Evolutionary conservation across 1,140 invertebrate species (phyloP), one percentile per base, ranked within the genome.

Genomic region (Calephelis nemesis): DNA sequence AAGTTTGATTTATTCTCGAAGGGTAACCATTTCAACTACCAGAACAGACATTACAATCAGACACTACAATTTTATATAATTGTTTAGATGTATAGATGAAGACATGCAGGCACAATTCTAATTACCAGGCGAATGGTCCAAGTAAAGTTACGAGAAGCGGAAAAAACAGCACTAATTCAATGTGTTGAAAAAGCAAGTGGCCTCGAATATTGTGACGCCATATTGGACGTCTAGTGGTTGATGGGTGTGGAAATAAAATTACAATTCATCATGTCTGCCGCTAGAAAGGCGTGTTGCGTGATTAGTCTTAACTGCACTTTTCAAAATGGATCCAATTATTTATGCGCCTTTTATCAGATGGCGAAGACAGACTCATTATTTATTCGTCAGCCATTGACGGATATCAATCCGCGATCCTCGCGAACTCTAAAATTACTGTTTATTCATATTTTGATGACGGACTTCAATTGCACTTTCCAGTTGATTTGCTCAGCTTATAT

Each of bases 261-360:
- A 39, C 30, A 60, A 60, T 60, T 60, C 39, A 60, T 60, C 54
- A 60, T 60, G 54, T 60, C 54, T 7, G 54, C 30, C 30, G 54
- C 39, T 60, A 60, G 54, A 60, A 60, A 60, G 54, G 54, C 54
- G 54, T 60, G 54, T 60, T 60, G 54, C 54, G 54, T 60, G 54
- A 60, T 60, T 60, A 60, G 50, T 49, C 40, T 50, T 65, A 65
- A 50, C 48, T 50, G 15, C 48, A 65, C 48, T 65, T 65, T 65
- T 39, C n/a, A 13, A 52, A 65, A 48, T 64, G 13, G 47, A 66
- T 63, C 65, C 52, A 74, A 78, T 69, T 75, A 74, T 74, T 72
- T 73, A 68, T 45, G 68, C 64, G 68, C 74, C 76, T 70, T 80
- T 78, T 66, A 66, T 78, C 70, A 66, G 63, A 50, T 71, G 45